A percentile compares a stretch with the other conserved stretches of the same genome.
Conservation (phyloP, 2,113 vertebrate genomes). For the Antennarius striatus region DNA sequence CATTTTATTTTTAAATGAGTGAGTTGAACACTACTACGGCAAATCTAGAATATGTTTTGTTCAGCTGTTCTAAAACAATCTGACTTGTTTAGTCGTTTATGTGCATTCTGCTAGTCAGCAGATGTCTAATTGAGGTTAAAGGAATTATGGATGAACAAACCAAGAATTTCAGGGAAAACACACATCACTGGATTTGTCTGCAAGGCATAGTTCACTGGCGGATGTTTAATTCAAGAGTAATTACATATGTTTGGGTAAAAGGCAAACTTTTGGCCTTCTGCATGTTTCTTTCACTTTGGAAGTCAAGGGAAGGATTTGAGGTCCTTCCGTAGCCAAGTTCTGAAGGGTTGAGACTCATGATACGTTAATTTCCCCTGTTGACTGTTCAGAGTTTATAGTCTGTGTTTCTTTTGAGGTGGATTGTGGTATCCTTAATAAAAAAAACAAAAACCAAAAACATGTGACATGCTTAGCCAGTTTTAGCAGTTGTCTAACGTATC, state of each 20-base stretch:
- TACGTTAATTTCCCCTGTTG: too few relatives aligned
- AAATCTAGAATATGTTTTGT: slow-evolving; percentile 31
- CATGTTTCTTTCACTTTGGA: slow-evolving; percentile 28
- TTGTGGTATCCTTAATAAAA: too few relatives aligned
- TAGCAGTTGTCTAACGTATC: too few relatives aligned
- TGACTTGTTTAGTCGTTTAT: slow-evolving; percentile 57
- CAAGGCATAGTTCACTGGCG: slow-evolving; percentile 34
- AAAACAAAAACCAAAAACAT: too few relatives aligned
- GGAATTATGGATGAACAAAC: slow-evolving; percentile 70
- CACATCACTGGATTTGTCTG: slow-evolving; percentile 4
- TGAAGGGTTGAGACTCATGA: slow-evolving; percentile 10
- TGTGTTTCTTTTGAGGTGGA: too few relatives aligned
- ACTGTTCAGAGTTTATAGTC: too few relatives aligned
- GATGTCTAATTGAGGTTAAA: slow-evolving; percentile 75
- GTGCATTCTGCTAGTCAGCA: slow-evolving; percentile 56
- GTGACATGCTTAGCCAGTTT: too few relatives aligned
- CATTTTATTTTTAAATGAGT: slow-evolving; percentile 43
- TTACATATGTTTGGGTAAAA: slow-evolving; percentile 26
- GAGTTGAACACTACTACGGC: slow-evolving; percentile 41
- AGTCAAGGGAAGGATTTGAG: slow-evolving; percentile 47
- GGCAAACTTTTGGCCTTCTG: too few relatives aligned
- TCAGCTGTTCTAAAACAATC: slow-evolving; percentile 40
- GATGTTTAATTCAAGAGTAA: slow-evolving; percentile 63
- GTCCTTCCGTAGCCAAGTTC: background rate
- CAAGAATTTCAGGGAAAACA: slow-evolving; percentile 61